These are phyloP conservation scores for Drosophila varians DNA, from an alignment of 1,140 invertebrate genomes.

Conservation along the genomic window DNA sequence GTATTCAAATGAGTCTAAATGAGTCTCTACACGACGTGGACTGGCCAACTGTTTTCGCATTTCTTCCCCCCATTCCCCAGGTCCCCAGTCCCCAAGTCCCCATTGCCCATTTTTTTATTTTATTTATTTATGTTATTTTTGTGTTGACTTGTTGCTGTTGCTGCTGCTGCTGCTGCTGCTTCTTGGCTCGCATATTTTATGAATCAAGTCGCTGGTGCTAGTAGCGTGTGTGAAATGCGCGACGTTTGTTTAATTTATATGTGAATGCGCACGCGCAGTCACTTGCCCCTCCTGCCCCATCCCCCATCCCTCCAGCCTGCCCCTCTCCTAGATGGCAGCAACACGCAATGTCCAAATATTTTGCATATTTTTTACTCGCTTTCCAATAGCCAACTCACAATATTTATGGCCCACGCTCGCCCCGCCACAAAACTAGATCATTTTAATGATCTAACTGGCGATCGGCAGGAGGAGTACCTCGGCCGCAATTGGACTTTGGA, in stretches of 20 bases:
- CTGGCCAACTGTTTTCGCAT: conserved; percentile 43
- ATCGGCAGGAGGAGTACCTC: conserved; percentile 5
- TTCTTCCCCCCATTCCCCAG: conserved; percentile 1
- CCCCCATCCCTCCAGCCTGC: background rate
- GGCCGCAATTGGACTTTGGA: background rate
- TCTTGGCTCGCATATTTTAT: conserved; percentile 69
- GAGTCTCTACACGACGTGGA: conserved; percentile 62
- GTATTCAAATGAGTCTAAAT: conserved; percentile 75
- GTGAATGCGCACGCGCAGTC: conserved; percentile 75
- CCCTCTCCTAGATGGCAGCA: conserved; percentile 9
- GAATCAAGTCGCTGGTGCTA: conserved; percentile 63
- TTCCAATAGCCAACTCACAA: conserved; percentile 18
- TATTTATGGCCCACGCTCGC: conserved; percentile 63
- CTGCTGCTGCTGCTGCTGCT: conserved; percentile 25
- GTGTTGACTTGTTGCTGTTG: conserved; percentile 2
- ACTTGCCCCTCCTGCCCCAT: background rate
- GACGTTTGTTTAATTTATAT: conserved; percentile 80
- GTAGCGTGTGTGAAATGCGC: conserved; percentile 67
- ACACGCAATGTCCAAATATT: conserved; percentile 72
- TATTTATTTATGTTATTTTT: conserved; percentile 45
- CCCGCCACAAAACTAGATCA: conserved; percentile 68
- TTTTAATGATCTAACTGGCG: conserved; percentile 59
- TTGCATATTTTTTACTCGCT: conserved; percentile 58
- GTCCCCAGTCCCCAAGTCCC: no score
- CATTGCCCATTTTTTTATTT: conserved; percentile 21